Evolutionary conservation across 1,140 invertebrate genomes (phyloP).

Genomic region (Cydia fagiglandana): DNA sequence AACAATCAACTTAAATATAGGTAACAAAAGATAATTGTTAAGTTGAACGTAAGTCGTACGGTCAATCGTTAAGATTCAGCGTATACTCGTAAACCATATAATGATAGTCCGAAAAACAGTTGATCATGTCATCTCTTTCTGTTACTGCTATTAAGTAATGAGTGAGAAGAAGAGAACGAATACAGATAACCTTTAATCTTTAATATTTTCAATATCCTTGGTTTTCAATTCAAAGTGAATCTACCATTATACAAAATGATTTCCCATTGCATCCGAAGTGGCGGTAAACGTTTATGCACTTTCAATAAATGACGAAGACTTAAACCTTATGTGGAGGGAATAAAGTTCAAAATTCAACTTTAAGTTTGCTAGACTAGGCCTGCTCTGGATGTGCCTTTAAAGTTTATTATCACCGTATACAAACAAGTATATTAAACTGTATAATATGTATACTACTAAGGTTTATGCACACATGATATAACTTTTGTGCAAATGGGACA

Average conservation of each 20-base stretch:
- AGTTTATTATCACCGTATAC: background rate
- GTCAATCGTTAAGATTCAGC: background rate
- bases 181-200: background rate
- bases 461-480: too few relatives aligned
- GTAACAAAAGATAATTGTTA: constrained; percentile 12
- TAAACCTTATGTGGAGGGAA: background rate
- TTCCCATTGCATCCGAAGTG: constrained; percentile 44
- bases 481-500: too few relatives aligned
- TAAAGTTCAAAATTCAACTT: background rate
- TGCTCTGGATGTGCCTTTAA: background rate
- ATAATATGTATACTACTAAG: too few relatives aligned
- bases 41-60: background rate
- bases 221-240: constrained; percentile 21
- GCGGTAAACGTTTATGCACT: constrained; percentile 46
- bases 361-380: background rate
- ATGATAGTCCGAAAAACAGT: too few relatives aligned
- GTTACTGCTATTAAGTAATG: too few relatives aligned
- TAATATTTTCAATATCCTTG: background rate
- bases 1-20: too few relatives aligned
- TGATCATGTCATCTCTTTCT: too few relatives aligned
- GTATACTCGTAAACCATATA: too few relatives aligned
- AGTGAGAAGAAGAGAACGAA: too few relatives aligned
- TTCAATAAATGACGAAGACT: constrained; percentile 16
- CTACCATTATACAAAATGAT: constrained; percentile 44
- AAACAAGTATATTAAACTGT: background rate